Base-by-base conservation (phyloP, 2,888 invertebrate species). In the Trichopria drosophilae region DNA sequence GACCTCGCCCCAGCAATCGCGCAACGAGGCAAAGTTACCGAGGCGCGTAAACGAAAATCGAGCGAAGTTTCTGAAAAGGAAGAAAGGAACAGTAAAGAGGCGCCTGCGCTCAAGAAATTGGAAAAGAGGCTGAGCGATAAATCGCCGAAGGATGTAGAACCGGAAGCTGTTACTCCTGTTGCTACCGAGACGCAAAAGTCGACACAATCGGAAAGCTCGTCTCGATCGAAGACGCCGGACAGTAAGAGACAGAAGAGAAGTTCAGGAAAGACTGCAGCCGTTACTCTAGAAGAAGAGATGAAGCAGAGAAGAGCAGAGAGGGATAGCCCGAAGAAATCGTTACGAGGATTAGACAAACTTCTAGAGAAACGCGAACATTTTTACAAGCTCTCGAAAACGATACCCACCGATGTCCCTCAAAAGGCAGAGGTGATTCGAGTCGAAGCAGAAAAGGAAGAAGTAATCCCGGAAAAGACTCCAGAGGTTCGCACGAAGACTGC, bases 311-410 rank as follows among this genome's bases (percentile, higher is more conserved):
- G 75, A 48, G 72, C 73, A 43, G 78, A 77, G 73, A 74, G 78
- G 72, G 81, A 77, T 64, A 77, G 73, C 61, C 79, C 75, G 72
- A 84, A 81, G 78, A 84, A 83, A 71, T 78, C 79, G 50, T 77
- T 80, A 69, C 82, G 81, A 18, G 77, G 82, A 3, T 65, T 84
- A 39, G 84, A 84, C 59, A 80, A 80, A 59, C 67, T 84, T 34
- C 77, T 84, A 34, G 82, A 78, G 54, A 80, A 78, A 62, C 76
- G 78, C 39, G 81, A 80, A 62, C 77, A 78, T 53, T 72, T 78
- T 32, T 74, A 72, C 52, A 75, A 69, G 52, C 52, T 73, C 16
- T 61, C 71, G 44, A 73, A 69, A 44, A 67, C 63, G 1, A 72
- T n/a, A n/a, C n/a, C n/a, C n/a, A n/a, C n/a, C n/a, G n/a, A n/a